phyloP scores from a whole-genome alignment of 2,113 vertebrate genomes.

The zebrafish (Danio rerio) region DNA sequence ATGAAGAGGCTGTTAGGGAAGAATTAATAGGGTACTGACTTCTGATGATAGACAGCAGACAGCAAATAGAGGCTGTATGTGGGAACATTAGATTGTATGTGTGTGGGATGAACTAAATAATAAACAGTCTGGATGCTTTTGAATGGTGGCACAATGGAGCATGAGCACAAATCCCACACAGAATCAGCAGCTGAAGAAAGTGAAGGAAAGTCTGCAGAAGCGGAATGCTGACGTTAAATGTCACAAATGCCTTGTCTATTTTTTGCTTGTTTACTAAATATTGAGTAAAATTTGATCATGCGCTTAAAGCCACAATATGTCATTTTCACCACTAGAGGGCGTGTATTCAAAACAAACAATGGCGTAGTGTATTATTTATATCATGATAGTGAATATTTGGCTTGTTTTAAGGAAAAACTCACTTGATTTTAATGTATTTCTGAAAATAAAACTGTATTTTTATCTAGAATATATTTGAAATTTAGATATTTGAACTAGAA shows the following conservation, averaged over 20 bases:
- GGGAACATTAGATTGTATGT: slow-evolving; percentile 3
- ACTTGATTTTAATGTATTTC: too few relatives aligned
- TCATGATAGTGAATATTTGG: too few relatives aligned
- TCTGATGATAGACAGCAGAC: background rate
- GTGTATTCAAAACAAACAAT: too few relatives aligned
- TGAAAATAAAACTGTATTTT: too few relatives aligned
- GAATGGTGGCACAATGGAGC: background rate
- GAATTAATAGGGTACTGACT: slow-evolving; percentile 3
- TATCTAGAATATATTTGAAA: too few relatives aligned
- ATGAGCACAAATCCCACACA: slow-evolving; percentile 7
- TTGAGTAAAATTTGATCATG: background rate
- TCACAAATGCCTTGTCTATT: background rate
- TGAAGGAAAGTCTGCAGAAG: background rate
- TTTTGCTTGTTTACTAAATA: background rate
- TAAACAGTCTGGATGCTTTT: slow-evolving; percentile 18
- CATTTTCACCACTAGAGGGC: too few relatives aligned
- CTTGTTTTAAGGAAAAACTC: too few relatives aligned
- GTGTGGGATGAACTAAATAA: background rate
- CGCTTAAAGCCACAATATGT: background rate
- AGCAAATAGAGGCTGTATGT: slow-evolving; percentile 22
- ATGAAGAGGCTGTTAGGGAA: slow-evolving; percentile 8
- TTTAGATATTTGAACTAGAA: too few relatives aligned
- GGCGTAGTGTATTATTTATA: too few relatives aligned
- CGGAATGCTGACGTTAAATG: background rate
- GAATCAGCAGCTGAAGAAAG: background rate